Conservation (phyloP, 2,113 vertebrate species). For the Perca schrenkii region DNA sequence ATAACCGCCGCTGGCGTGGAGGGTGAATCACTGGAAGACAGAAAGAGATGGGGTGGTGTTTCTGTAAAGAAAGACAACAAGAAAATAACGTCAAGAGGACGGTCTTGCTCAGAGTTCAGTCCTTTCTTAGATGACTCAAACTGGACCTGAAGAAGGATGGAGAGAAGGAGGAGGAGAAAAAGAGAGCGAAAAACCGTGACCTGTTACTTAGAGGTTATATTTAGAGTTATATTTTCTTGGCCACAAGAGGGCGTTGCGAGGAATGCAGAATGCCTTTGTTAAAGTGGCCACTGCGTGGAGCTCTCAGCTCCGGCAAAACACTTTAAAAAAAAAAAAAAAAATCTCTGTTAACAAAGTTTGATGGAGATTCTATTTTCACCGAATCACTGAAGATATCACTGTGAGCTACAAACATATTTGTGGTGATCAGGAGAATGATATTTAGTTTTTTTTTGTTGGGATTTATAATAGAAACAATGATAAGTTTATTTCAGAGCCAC, state of each 20-base stretch:
- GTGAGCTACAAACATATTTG: slow-evolving; percentile 1
- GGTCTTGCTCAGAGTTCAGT: slow-evolving; percentile 15
- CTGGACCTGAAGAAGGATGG: slow-evolving; percentile 13
- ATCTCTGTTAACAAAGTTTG: slow-evolving; percentile 2
- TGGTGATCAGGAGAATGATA: slow-evolving; percentile 20
- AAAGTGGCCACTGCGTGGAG: slow-evolving; percentile 21
- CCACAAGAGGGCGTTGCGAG: not conserved
- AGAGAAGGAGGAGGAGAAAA: slow-evolving; percentile 15
- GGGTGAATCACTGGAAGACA: slow-evolving; percentile 11
- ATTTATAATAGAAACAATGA: slow-evolving; percentile 31
- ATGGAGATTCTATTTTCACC: slow-evolving; percentile 15
- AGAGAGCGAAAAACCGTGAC: not conserved
- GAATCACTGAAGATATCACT: not conserved
- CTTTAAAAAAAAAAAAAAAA: no score
- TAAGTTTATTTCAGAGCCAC: slow-evolving; percentile 15
- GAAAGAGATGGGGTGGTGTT: slow-evolving; percentile 4
- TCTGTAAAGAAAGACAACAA: slow-evolving; percentile 13
- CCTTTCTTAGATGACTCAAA: slow-evolving; percentile 17
- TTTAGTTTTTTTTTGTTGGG: not conserved
- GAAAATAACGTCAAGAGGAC: slow-evolving; percentile 23
- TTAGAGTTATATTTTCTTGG: not conserved
- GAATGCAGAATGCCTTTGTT: not conserved
- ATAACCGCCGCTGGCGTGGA: slow-evolving; percentile 64
- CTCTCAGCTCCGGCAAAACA: slow-evolving; percentile 15
- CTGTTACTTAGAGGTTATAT: slow-evolving; percentile 24